Conservation (phyloP, 2,113 vertebrate species). For the Cyprinodon variegatus region DNA sequence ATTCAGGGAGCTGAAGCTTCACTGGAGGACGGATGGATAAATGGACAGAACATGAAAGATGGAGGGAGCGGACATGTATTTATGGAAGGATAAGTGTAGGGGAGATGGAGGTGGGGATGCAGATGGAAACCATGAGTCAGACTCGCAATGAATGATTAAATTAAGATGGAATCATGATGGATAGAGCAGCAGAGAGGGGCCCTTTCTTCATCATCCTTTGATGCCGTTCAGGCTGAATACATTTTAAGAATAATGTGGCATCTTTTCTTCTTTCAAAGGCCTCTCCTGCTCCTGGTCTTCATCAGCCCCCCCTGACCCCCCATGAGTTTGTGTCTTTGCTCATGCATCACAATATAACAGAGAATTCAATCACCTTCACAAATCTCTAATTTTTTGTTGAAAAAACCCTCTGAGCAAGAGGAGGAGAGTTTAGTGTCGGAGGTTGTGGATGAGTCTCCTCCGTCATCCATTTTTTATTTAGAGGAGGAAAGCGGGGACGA, state of each 20-base stretch:
- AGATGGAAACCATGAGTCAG: constrained; percentile 26
- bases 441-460: too few species aligned
- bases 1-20: constrained; percentile 2
- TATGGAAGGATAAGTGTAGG: not conserved
- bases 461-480: too few species aligned
- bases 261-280: constrained; percentile 37
- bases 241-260: constrained; percentile 35
- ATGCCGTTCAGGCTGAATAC: constrained; percentile 25
- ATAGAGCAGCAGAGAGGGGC: not conserved
- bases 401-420: not conserved
- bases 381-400: not conserved
- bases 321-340: not conserved
- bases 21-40: not conserved
- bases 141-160: constrained; percentile 44
- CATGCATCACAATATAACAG: not conserved
- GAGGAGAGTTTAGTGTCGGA: too few species aligned
- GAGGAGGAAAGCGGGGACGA: too few species aligned
- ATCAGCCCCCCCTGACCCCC: not conserved
- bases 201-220: constrained; percentile 21
- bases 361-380: not conserved
- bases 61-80: not conserved
- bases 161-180: constrained; percentile 25
- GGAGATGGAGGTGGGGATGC: not conserved
- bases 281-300: constrained; percentile 10
- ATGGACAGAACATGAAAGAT: constrained; percentile 16